Base-by-base conservation (phyloP, 2,113 vertebrate genomes). In the Hymenochirus boettgeri region DNA sequence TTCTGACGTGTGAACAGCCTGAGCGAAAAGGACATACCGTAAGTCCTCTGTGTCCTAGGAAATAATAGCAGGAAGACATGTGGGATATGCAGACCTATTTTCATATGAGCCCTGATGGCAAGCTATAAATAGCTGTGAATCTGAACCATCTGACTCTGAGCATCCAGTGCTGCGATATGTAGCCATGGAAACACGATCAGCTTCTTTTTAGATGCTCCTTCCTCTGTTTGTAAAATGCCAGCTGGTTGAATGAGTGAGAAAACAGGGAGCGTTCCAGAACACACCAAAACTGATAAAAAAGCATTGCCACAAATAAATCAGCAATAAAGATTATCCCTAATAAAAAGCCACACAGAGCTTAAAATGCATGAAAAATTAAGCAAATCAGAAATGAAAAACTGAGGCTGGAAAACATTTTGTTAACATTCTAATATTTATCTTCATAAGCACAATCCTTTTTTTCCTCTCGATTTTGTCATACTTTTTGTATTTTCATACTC, bases 91-190 rank as follows among this genome's bases (percentile, higher is more conserved):
- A 80, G 83, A 77, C 56, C 69, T 70, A 72, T 77, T 82, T 85
- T 80, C 83, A 85, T 77, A 83, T 82, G 79, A 39, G 76, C 82
- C 71, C 78, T 76, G 82, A 82, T 77, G 71, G 75, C 82, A 71
- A 75, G 75, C 85, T 88, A 88, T 85, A 89, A 86, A 90, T 90
- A 90, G 74, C 39, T 52, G 77, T 69, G 81, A 79, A 76, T 85
- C 81, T 73, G 81, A 82, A 27, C 57, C 79, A 72, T 85, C 80
- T 85, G 86, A 86, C 79, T 86, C 82, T 61, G 80, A 79, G 76
- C 82, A 62, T 62, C 65, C 69, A 27, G 81, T 62, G 79, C 65
- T 71, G 81, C 80, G 80, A 85, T 82, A 79, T 71, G 74, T 90
- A 67, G 59, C 83, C 85, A 88, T 87, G 83, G 86, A 54, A 74